Base-by-base conservation (phyloP, 2,113 vertebrate genomes). In the Thalassarche chlororhynchos region DNA sequence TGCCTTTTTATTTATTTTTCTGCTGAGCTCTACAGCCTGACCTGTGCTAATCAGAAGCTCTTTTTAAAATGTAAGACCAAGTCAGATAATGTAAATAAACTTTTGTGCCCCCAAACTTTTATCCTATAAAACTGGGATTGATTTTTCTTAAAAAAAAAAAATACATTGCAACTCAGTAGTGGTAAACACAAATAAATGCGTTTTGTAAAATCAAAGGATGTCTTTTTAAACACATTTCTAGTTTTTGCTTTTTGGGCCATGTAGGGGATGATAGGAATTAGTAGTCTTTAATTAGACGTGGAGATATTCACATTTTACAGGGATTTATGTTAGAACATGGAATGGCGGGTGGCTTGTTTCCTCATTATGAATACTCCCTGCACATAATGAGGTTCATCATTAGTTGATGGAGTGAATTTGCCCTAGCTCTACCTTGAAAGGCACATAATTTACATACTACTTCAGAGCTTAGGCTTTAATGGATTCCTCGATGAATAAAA, bases 341-440 rank as follows among this genome's bases (percentile, higher is more conserved):
- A 98, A 99, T 98, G 98, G 98, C 98, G 98, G 98, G 99, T 99
- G 98, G 99, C 99, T 98, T 98, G 98, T 98, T 98, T 99, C 99
- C 99, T 99, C 99, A 99, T 99, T 99, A 99, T 98, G 98, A 98
- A 98, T 99, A 99, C 99, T 99, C 99, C 99, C 98, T 98, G 98
- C 98, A 98, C 99, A 99, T 99, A 99, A 99, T 99, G 99, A 99
- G 99, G 98, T 98, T 99, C 99, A 99, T 99, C 99, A 99, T 99
- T 99, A 99, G 99, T 99, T 99, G 99, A 99, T 99, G 99, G 99
- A 99, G 99, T 99, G 99, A 99, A 99, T 99, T 99, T 99, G 99
- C 99, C 99, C 99, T 97, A 97, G 98, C 98, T 98, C 99, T 99
- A 99, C 99, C 99, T 99, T 99, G 99, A 99, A 99, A 99, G 99